Evolutionary conservation across 2,797 vertebrate genomes (phyloP).

Genomic region (Muscicapa comitata): DNA sequence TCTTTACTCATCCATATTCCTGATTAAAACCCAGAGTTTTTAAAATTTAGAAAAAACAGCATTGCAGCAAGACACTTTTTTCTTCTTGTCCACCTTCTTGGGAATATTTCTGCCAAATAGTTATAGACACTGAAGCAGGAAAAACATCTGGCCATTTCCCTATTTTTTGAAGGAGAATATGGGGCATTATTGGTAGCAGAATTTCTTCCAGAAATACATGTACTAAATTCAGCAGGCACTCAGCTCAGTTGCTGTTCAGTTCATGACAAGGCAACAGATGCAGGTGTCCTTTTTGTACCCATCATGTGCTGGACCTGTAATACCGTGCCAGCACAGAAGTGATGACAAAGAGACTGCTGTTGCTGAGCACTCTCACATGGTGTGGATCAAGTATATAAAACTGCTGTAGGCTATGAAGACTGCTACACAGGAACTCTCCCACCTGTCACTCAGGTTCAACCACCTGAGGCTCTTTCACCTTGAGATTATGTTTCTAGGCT

Average conservation of each 20-base stretch:
- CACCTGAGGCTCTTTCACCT: neutral
- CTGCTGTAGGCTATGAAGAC: neutral
- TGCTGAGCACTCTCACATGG: neutral
- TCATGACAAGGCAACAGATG: neutral
- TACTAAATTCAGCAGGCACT: neutral
- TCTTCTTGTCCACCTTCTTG: neutral
- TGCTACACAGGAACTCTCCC: neutral
- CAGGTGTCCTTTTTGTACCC: neutral
- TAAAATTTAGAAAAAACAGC: neutral
- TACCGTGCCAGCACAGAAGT: neutral
- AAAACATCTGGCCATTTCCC: neutral
- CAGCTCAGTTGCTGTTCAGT: neutral
- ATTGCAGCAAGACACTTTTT: neutral
- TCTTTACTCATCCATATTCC: neutral
- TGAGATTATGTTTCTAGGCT: neutral
- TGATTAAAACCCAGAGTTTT: neutral
- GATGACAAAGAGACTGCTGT: neutral
- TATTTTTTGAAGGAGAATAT: neutral
- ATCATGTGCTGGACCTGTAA: neutral
- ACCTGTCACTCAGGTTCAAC: neutral
- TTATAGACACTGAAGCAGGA: neutral
- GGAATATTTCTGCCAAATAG: neutral
- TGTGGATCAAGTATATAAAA: neutral
- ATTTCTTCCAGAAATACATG: neutral
- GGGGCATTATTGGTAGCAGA: neutral